A percentile compares a stretch with the other conserved stretches of the same genome.
These are phyloP conservation scores for Calliopsis andreniformis DNA, from an alignment of 1,140 invertebrate species.

Conservation along the genomic window DNA sequence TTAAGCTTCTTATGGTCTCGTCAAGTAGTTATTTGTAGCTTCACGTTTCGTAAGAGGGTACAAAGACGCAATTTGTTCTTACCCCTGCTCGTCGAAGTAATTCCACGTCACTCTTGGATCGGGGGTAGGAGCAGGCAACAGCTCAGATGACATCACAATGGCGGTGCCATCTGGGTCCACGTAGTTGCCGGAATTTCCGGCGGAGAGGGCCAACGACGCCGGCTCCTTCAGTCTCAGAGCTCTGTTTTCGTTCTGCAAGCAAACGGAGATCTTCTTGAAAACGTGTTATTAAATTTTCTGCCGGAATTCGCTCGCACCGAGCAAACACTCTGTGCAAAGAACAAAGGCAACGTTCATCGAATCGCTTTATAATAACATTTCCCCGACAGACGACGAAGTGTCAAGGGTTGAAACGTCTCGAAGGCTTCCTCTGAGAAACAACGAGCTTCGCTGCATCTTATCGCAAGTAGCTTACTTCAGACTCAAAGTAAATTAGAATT, in stretches of 20 bases:
- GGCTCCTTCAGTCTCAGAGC: conserved; percentile 86
- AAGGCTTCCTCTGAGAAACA: too few species aligned
- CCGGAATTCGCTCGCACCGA: not conserved
- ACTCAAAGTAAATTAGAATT: too few species aligned
- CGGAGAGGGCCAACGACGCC: conserved; percentile 78
- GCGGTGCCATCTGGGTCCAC: conserved; percentile 77
- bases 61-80: conserved; percentile 53
- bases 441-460: too few species aligned
- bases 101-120: conserved; percentile 84
- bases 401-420: too few species aligned
- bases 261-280: conserved; percentile 28
- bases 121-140: conserved; percentile 73
- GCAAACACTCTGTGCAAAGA: not conserved
- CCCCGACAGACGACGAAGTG: not conserved
- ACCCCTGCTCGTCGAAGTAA: conserved; percentile 92
- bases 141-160: conserved; percentile 77
- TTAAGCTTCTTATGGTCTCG: too few species aligned
- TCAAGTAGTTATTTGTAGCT: too few species aligned
- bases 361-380: not conserved
- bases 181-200: conserved; percentile 78
- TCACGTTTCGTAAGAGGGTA: too few species aligned
- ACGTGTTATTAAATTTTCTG: conserved; percentile 27
- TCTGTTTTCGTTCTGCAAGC: conserved; percentile 85
- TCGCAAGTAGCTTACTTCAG: too few species aligned
- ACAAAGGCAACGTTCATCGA: not conserved